A percentile compares a stretch with the other conserved stretches of the same genome.
Conservation (phyloP, 1,140 invertebrate genomes). For the Laupala kohalensis region DNA sequence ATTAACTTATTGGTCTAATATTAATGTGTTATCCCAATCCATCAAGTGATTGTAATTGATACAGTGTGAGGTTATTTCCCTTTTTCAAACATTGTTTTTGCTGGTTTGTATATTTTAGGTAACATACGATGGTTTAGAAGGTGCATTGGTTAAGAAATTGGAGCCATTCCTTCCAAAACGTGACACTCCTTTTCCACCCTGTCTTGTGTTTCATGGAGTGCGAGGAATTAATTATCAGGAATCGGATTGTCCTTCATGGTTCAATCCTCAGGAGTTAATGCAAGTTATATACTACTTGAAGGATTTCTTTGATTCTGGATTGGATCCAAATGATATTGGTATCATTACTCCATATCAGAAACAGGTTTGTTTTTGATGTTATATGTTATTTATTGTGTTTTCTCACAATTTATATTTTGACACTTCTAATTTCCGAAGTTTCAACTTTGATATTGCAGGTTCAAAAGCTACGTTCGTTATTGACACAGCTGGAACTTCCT, state of each 20-base stretch:
- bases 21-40: no score
- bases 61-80: no score
- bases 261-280: constrained; percentile 71
- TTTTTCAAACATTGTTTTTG: no score
- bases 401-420: not conserved
- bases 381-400: not conserved
- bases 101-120: no score
- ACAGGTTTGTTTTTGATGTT: constrained; percentile 47
- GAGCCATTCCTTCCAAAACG: constrained; percentile 16
- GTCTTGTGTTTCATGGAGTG: constrained; percentile 71
- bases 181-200: constrained; percentile 26
- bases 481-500: constrained; percentile 50
- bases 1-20: no score
- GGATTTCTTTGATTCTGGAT: constrained; percentile 45
- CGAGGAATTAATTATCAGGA: constrained; percentile 59
- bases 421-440: no score
- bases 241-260: constrained; percentile 73
- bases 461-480: constrained; percentile 50
- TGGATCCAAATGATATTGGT: constrained; percentile 63
- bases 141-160: constrained; percentile 19
- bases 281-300: constrained; percentile 46
- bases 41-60: no score
- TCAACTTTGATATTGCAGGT: constrained; percentile 37
- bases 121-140: constrained; percentile 22
- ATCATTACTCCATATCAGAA: constrained; percentile 87